Conservation (phyloP, 1,140 invertebrate genomes). For the Hormaphis cornu region DNA sequence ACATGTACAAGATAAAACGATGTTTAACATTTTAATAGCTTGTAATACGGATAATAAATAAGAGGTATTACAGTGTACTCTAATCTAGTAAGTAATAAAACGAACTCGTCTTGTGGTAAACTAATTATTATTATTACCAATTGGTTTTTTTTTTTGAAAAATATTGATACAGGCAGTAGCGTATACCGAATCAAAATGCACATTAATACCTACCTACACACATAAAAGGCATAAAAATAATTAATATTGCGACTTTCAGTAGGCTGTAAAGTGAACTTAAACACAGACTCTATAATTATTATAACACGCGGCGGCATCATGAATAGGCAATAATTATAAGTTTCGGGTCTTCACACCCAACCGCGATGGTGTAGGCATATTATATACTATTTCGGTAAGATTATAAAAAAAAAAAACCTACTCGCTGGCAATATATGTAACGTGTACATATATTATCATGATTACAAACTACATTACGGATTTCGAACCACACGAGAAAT, state of each 20-base stretch:
- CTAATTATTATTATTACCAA: too few relatives aligned
- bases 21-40: too few relatives aligned
- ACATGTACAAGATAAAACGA: too few relatives aligned
- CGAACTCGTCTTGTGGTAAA: too few relatives aligned
- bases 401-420: too few relatives aligned
- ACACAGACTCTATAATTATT: neutral
- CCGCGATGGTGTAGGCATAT: neutral
- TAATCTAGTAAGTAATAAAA: neutral
- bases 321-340: slow-evolving; percentile 19
- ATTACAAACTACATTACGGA: too few relatives aligned
- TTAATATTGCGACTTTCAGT: neutral
- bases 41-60: too few relatives aligned
- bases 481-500: too few relatives aligned
- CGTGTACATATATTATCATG: too few relatives aligned
- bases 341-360: neutral
- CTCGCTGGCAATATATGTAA: too few relatives aligned
- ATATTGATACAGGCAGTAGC: neutral
- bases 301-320: slow-evolving; percentile 1
- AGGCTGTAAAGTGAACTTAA: neutral
- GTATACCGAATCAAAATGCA: neutral
- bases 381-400: too few relatives aligned
- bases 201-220: neutral
- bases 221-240: neutral
- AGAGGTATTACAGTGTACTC: too few relatives aligned
- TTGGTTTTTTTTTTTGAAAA: neutral